Evolutionary conservation across 2,797 vertebrate genomes (phyloP).

Genomic region (Taenioides sp.): DNA sequence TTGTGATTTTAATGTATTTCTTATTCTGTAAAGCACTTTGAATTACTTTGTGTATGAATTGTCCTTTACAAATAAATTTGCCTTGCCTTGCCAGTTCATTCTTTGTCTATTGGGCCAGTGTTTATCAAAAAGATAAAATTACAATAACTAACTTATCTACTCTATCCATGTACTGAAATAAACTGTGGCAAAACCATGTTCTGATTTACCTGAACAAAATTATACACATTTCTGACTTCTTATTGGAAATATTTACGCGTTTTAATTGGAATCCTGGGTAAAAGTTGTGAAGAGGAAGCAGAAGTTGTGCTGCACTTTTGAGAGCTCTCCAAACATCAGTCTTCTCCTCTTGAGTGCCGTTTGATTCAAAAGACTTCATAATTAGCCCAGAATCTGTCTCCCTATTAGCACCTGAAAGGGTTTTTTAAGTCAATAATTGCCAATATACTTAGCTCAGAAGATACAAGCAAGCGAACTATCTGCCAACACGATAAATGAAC

Average conservation of each 20-base stretch:
- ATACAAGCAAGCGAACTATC: slow-evolving; percentile 9
- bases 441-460: slow-evolving; percentile 20
- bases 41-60: no score
- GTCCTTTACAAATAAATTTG: no score
- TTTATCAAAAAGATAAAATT: no score
- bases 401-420: slow-evolving; percentile 27
- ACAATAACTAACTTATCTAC: no score
- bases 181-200: no score
- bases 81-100: no score
- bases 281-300: slow-evolving; percentile 44
- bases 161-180: no score
- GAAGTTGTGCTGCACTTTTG: slow-evolving; percentile 52
- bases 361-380: slow-evolving; percentile 29
- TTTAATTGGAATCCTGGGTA: slow-evolving; percentile 58
- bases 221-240: not conserved
- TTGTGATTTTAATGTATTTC: no score
- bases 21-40: no score
- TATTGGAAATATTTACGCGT: slow-evolving; percentile 19
- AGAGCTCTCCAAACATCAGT: slow-evolving; percentile 51
- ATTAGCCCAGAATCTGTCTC: slow-evolving; percentile 38
- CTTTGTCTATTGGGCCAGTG: no score
- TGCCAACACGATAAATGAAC: not conserved
- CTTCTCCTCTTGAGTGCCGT: slow-evolving; percentile 40
- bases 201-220: no score
- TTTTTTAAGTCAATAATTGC: slow-evolving; percentile 28